Evolutionary conservation across 2,888 invertebrate genomes (phyloP).

Genomic region (Aleiodes alternator): DNA sequence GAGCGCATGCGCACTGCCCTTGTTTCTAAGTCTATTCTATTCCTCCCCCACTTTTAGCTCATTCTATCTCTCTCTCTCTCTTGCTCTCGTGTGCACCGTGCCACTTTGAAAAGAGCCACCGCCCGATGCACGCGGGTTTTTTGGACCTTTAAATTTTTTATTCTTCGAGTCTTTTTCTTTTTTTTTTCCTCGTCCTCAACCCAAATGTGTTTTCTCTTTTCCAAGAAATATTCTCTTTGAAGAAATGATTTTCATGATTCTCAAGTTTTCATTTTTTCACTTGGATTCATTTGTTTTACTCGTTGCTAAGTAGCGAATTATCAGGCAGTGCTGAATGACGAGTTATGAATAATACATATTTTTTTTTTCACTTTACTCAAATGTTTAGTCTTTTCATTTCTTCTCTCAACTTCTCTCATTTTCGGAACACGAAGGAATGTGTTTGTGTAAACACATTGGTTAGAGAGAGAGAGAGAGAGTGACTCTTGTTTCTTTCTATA

Average conservation of each 20-base stretch:
- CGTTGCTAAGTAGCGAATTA: not conserved
- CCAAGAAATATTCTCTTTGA: not conserved
- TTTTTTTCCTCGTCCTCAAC: not conserved
- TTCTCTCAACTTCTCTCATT: not conserved
- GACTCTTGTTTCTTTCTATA: slow-evolving; percentile 23
- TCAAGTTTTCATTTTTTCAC: not conserved
- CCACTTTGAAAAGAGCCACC: not conserved
- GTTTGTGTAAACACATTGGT: slow-evolving; percentile 5
- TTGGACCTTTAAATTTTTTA: not conserved
- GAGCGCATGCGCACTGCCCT: slow-evolving; percentile 45
- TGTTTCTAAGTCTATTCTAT: slow-evolving; percentile 36
- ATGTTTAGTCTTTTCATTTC: not conserved
- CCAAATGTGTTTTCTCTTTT: not conserved
- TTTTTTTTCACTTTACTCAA: not conserved
- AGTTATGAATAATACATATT: slow-evolving; percentile 29
- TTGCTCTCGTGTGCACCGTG: not conserved
- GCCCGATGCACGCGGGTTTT: not conserved
- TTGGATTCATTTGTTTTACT: not conserved
- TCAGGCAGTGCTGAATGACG: slow-evolving; percentile 1
- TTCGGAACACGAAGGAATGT: slow-evolving; percentile 15
- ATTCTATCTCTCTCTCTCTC: not conserved
- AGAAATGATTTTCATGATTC: no score
- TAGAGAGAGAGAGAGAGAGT: slow-evolving; percentile 1
- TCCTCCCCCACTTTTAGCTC: not conserved
- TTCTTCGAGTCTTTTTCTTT: not conserved